Conservation (phyloP, 2,113 vertebrate species). For the Phoenicopterus ruber region DNA sequence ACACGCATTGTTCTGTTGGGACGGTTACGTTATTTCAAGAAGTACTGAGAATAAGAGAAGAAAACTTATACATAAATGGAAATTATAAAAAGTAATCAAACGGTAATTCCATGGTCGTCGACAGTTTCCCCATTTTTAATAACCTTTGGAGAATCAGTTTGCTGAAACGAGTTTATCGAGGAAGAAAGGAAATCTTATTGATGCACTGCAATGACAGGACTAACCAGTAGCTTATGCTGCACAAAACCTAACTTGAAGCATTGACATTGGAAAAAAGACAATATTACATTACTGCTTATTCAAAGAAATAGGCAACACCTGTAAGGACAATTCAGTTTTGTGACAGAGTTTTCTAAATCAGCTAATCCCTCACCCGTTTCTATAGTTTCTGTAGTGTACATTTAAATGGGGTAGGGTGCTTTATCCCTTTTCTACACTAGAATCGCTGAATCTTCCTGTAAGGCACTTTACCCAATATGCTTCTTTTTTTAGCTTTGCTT, state of each 20-base stretch:
- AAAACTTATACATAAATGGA: not conserved
- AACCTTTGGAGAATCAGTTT: not conserved
- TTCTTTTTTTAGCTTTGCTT: not conserved
- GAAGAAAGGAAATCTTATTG: not conserved
- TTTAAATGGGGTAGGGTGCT: not conserved
- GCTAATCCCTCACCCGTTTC: not conserved
- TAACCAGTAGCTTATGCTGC: not conserved
- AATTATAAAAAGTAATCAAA: not conserved
- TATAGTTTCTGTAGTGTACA: not conserved
- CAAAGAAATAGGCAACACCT: not conserved
- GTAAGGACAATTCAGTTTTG: not conserved
- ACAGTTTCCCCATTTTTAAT: not conserved
- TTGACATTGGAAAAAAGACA: not conserved
- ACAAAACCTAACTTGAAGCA: not conserved
- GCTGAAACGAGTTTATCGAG: not conserved
- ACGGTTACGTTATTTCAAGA: not conserved
- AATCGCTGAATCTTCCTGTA: not conserved
- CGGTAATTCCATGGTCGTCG: not conserved
- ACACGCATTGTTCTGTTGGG: not conserved
- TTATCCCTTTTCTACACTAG: not conserved
- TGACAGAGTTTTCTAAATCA: not conserved
- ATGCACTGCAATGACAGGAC: not conserved
- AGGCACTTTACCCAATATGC: not conserved
- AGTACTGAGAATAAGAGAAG: not conserved
- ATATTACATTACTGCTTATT: not conserved